phyloP scores from a whole-genome alignment of 2,797 vertebrate genomes.

The Alca torda region DNA sequence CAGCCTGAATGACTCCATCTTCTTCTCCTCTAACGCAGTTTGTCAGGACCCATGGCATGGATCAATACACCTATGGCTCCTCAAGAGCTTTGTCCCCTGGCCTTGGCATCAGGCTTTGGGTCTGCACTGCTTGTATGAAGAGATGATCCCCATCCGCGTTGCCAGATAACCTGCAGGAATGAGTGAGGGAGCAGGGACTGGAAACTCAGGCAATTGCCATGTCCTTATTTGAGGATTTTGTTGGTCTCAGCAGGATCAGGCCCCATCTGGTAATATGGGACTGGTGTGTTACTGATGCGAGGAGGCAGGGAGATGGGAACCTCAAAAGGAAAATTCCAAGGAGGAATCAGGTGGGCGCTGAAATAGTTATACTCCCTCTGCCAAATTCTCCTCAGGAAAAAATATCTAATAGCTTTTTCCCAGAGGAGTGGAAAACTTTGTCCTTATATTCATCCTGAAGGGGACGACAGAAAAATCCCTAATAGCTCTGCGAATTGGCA shows the following conservation, averaged over 20 bases:
- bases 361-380: background rate
- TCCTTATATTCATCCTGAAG: background rate
- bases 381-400: background rate
- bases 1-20: background rate
- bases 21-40: background rate
- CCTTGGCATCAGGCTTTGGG: background rate
- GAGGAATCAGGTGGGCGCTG: background rate
- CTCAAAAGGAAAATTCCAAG: background rate
- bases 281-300: background rate
- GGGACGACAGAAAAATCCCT: background rate
- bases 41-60: background rate
- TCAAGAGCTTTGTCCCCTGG: background rate
- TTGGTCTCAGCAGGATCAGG: background rate
- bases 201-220: background rate
- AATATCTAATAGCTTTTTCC: background rate
- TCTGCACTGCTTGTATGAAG: background rate
- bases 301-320: background rate
- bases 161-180: background rate
- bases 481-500: background rate
- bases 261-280: background rate
- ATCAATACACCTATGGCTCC: background rate
- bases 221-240: background rate
- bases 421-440: background rate
- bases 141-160: fast-evolving
- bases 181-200: background rate